Evolutionary conservation across 1,140 invertebrate genomes (phyloP).

Genomic region (Tetragnatha versicolor): DNA sequence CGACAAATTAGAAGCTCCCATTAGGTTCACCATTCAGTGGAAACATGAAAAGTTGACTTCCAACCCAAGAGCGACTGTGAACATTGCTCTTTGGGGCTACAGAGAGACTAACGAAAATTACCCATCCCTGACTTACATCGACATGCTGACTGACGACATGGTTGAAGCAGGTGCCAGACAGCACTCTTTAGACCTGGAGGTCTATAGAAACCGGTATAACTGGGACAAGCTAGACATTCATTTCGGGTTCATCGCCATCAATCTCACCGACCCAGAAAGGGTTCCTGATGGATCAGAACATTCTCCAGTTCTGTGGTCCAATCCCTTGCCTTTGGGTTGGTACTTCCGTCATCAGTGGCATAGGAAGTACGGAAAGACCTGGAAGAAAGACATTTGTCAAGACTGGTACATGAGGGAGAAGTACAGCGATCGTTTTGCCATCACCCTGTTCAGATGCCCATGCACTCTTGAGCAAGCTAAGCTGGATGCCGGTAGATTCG

Average conservation of each 20-base stretch:
- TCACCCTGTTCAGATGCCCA: constrained; percentile 81
- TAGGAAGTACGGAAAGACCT: constrained; percentile 73
- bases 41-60: constrained; percentile 58
- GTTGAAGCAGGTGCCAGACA: constrained; percentile 28
- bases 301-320: constrained; percentile 77
- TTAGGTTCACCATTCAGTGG: constrained; percentile 58
- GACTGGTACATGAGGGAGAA: constrained; percentile 87
- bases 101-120: constrained; percentile 58
- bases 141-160: constrained; percentile 47
- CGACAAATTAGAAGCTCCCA: constrained; percentile 57
- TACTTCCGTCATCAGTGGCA: constrained; percentile 91
- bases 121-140: constrained; percentile 59
- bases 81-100: constrained; percentile 58
- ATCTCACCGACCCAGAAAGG: constrained; percentile 75
- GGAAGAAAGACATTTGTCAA: constrained; percentile 82
- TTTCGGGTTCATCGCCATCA: constrained; percentile 91
- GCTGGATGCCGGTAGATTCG: constrained; percentile 87
- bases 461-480: constrained; percentile 90
- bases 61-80: constrained; percentile 43
- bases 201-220: constrained; percentile 75
- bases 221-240: constrained; percentile 72
- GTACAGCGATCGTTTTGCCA: constrained; percentile 85
- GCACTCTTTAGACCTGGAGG: constrained; percentile 37
- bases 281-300: constrained; percentile 71
- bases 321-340: constrained; percentile 89